Conservation (phyloP, 1,140 invertebrate genomes). For the Bicyclus anynana region DNA sequence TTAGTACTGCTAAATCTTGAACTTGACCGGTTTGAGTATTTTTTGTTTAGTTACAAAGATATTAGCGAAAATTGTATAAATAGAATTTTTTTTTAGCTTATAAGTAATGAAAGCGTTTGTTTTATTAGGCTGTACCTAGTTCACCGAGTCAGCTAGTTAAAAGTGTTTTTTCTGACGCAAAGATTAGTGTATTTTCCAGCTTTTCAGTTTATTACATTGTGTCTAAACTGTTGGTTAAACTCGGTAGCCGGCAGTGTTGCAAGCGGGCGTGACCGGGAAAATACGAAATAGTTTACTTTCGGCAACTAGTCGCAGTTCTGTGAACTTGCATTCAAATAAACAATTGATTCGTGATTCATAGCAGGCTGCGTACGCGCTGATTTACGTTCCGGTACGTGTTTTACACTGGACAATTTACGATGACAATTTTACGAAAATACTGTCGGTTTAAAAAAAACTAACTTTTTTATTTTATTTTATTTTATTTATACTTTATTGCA, state of each 20-base stretch:
- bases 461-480: too few relatives aligned
- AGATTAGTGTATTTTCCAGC: not conserved
- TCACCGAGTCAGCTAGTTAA: too few relatives aligned
- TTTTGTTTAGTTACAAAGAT: too few relatives aligned
- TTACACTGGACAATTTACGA: slow-evolving; percentile 10
- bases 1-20: too few relatives aligned
- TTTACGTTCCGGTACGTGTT: slow-evolving; percentile 24
- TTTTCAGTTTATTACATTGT: not conserved
- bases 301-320: slow-evolving; percentile 42
- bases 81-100: too few relatives aligned
- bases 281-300: slow-evolving; percentile 50
- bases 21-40: too few relatives aligned
- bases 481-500: too few relatives aligned
- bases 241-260: slow-evolving; percentile 14
- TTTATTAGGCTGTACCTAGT: not conserved
- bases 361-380: slow-evolving; percentile 14
- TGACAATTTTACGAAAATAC: slow-evolving; percentile 5
- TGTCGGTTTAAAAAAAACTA: not conserved
- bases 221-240: slow-evolving; percentile 12
- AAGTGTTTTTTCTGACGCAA: too few relatives aligned
- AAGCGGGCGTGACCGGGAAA: slow-evolving; percentile 30
- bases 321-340: slow-evolving; percentile 50
- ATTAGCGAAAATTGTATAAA: too few relatives aligned
- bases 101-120: not conserved
- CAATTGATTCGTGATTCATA: slow-evolving; percentile 39